These are phyloP conservation scores for Lucilia sericata DNA, from an alignment of 1,140 invertebrate genomes.

Conservation along the genomic window DNA sequence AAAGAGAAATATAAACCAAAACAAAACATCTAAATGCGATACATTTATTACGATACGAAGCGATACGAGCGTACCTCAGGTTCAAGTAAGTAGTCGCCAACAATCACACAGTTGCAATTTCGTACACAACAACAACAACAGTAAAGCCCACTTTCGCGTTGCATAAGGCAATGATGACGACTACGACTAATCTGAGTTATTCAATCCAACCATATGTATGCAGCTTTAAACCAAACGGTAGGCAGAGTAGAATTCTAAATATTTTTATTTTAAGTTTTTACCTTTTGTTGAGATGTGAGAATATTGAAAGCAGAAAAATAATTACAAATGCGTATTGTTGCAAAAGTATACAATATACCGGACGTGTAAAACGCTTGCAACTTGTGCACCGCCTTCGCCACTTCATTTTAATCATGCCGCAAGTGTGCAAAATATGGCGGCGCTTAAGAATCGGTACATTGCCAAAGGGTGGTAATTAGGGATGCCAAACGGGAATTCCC, in stretches of 20 bases:
- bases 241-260: neutral
- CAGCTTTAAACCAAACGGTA: neutral
- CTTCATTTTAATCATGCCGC: neutral
- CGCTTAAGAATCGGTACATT: constrained; percentile 7
- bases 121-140: constrained; percentile 34
- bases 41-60: neutral
- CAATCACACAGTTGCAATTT: constrained; percentile 66
- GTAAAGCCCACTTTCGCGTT: constrained; percentile 5
- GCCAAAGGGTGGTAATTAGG: neutral
- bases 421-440: neutral
- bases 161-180: neutral
- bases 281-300: neutral
- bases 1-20: constrained; percentile 8
- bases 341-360: neutral
- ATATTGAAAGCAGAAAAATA: neutral
- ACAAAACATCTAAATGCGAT: constrained; percentile 1
- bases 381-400: constrained; percentile 19
- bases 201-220: neutral
- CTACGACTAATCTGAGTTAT: neutral
- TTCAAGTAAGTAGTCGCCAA: constrained; percentile 33
- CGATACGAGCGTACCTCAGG: neutral
- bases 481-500: no score
- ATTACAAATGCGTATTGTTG: neutral
- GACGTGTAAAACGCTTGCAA: constrained; percentile 6
- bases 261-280: neutral